Evolutionary conservation across 1,140 invertebrate species (phyloP), one percentile per base, ranked within the genome.

Genomic region (Hyles vespertilio): DNA sequence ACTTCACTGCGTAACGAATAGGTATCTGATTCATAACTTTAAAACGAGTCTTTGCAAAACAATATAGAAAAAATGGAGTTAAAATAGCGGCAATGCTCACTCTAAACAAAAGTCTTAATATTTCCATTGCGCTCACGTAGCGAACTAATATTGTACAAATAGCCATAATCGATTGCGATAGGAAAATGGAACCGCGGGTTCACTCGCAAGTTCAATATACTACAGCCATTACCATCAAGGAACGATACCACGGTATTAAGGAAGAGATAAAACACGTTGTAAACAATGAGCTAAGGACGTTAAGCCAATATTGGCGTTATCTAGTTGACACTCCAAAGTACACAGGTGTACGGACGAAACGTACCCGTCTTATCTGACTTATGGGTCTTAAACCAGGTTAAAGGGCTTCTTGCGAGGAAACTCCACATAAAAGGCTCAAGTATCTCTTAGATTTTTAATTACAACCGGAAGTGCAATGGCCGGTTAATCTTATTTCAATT

Each of bases 261-360:
- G 58, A 65, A 57, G 58, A 53, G 58, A 65, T 65, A 65, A 65
- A 32, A 32, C 12, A n/a, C 6, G 7, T 44, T 36, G 63, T 58
- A 65, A 59, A 65, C 54, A 65, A 60, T 58, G 55, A 59, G 36
- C 22, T 53, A 64, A 64, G 43, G 51, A 8, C 5, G 10, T 53
- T 47, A 56, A 47, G 33, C 61, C 50, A 51, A 59, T 53, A 60
- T 34, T 10, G 7, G 50, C 52, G 6, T 60, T 65, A 65, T 65
- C 63, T 53, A 4, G 22, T 51, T 40, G 33, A 34, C 61, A 43
- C 43, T 58, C 51, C 59, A 32, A 48, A 3, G 55, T 52, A 61
- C 46, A 58, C 56, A 53, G 56, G 60, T 62, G 50, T 32, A 51
- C 32, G 12, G 22, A 51, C n/a, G 22, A 44, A 58, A 62, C 12